These are phyloP conservation scores for Chlorops oryzae DNA, from an alignment of 1,140 invertebrate species.

Conservation along the genomic window DNA sequence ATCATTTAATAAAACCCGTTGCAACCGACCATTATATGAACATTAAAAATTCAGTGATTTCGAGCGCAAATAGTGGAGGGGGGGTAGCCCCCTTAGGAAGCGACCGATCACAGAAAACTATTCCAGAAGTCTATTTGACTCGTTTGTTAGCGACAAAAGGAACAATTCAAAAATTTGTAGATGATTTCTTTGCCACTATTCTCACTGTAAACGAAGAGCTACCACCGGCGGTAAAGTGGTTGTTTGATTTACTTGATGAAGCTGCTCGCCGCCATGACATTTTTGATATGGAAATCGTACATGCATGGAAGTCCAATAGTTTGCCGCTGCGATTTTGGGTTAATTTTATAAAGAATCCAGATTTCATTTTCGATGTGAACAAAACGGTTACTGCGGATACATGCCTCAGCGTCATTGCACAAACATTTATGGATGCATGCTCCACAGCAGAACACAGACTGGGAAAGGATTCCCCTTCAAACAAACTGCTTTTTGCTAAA, in stretches of 20 bases:
- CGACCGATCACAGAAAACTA: constrained; percentile 82
- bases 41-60: constrained; percentile 44
- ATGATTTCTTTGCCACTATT: constrained; percentile 88
- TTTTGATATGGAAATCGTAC: constrained; percentile 80
- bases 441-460: constrained; percentile 81
- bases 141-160: constrained; percentile 88
- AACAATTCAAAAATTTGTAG: constrained; percentile 93
- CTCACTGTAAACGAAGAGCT: constrained; percentile 82
- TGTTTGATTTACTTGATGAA: constrained; percentile 91
- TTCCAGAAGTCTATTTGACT: constrained; percentile 93
- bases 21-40: constrained; percentile 48
- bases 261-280: constrained; percentile 79
- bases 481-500: constrained; percentile 91
- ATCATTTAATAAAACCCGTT: constrained; percentile 78
- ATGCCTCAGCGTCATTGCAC: constrained; percentile 88
- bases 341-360: constrained; percentile 94
- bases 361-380: constrained; percentile 94
- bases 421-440: constrained; percentile 94
- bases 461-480: constrained; percentile 91
- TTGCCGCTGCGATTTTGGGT: constrained; percentile 93
- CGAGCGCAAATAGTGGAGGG: constrained; percentile 26
- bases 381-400: constrained; percentile 88
- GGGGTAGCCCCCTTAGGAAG: constrained; percentile 28
- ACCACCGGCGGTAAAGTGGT: constrained; percentile 89
- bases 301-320: constrained; percentile 96